phyloP scores from a whole-genome alignment of 2,797 vertebrate genomes.

The Amphiprion clarkii region DNA sequence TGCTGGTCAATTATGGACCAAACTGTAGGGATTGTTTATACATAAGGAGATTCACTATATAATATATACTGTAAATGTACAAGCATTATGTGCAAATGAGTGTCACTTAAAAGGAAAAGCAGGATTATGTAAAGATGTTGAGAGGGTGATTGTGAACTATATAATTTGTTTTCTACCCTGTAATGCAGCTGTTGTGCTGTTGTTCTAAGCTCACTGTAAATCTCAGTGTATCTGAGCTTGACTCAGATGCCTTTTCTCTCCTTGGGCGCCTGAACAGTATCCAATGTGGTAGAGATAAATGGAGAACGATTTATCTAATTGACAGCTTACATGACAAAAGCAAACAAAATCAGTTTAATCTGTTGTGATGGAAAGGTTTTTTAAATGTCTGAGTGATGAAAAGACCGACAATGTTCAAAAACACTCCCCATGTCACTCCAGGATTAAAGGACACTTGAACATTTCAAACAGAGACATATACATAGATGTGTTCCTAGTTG shows the following conservation, averaged over 20 bases:
- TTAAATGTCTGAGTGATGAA: conserved; percentile 35
- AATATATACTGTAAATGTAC: conserved; percentile 18
- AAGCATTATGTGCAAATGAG: conserved; percentile 35
- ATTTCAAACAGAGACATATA: conserved; percentile 21
- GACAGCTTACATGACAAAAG: conserved; percentile 52
- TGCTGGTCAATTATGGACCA: conserved; percentile 24
- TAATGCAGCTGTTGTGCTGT: conserved; percentile 55
- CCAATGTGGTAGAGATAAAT: conserved; percentile 65
- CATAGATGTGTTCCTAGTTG: conserved; percentile 19
- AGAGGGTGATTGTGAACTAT: conserved; percentile 31
- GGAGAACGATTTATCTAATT: conserved; percentile 63
- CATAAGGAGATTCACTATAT: conserved; percentile 10
- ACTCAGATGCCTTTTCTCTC: conserved; percentile 70
- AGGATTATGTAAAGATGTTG: conserved; percentile 58
- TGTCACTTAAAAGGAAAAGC: conserved; percentile 46
- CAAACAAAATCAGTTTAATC: conserved; percentile 49
- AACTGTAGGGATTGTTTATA: conserved; percentile 24
- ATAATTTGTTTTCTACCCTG: conserved; percentile 53
- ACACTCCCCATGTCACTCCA: conserved; percentile 10
- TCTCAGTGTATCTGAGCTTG: conserved; percentile 70
- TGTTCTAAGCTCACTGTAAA: conserved; percentile 59
- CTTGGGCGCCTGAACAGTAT: conserved; percentile 66
- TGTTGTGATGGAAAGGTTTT: conserved; percentile 45
- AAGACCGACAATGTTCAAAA: conserved; percentile 19
- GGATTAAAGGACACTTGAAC: conserved; percentile 22